Percentiles rank a stretch among this genome's conserved stretches.
phyloP scores from a whole-genome alignment of 2,113 vertebrate genomes.

The human region GRCh38 chr5:151862501-151863000 shows the following conservation, averaged over 20 bases:
- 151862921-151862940: background rate
- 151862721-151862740: background rate
- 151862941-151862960: background rate
- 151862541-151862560: background rate
- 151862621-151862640: background rate
- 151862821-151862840: rapidly evolving
- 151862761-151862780: background rate
- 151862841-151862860: too few species aligned
- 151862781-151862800: background rate
- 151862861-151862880: background rate
- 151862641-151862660: background rate
- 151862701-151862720: background rate
- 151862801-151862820: background rate
- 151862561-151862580: background rate
- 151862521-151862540: too few species aligned
- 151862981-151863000: background rate
- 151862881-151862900: background rate
- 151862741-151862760: background rate
- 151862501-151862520: too few species aligned
- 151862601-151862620: background rate
- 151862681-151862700: background rate
- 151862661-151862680: background rate
- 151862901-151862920: background rate
- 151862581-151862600: background rate
- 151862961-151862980: background rate